A percentile compares a stretch with the other conserved stretches of the same genome.
phyloP scores from a whole-genome alignment of 1,140 invertebrate genomes.

The Drosophila burlai region DNA sequence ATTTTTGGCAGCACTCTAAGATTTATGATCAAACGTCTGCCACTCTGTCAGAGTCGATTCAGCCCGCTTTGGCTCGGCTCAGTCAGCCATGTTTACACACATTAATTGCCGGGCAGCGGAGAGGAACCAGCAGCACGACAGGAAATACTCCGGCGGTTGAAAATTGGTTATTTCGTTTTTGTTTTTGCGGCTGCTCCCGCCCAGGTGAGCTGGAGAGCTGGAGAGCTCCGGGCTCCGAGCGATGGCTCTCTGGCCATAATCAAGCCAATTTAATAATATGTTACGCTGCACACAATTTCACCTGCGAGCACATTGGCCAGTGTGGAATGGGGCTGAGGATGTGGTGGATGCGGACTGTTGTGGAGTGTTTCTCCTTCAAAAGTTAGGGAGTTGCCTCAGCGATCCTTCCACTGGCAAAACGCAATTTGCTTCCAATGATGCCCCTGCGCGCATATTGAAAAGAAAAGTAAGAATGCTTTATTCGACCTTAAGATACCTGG shows the following conservation, averaged over 20 bases:
- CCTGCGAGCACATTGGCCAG: constrained; percentile 56
- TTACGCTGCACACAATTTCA: constrained; percentile 80
- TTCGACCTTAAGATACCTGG: constrained; percentile 2
- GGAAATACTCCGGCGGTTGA: constrained; percentile 65
- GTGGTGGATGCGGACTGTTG: neutral
- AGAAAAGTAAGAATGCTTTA: neutral
- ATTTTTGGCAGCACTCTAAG: constrained; percentile 73
- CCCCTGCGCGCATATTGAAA: constrained; percentile 33
- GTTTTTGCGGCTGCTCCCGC: constrained; percentile 12
- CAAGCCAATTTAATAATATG: constrained; percentile 81
- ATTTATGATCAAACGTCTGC: constrained; percentile 69
- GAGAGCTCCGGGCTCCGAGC: constrained; percentile 19
- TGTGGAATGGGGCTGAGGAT: neutral
- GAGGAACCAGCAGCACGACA: constrained; percentile 60
- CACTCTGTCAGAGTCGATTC: constrained; percentile 58
- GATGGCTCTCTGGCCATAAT: constrained; percentile 69
- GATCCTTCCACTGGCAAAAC: constrained; percentile 35
- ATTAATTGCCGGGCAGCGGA: constrained; percentile 64
- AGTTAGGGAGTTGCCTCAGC: neutral
- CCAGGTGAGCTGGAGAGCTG: constrained; percentile 19
- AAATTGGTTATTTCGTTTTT: constrained; percentile 63
- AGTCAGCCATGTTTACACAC: constrained; percentile 79
- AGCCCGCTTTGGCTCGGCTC: constrained; percentile 39
- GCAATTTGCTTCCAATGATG: constrained; percentile 52
- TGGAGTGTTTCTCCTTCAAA: constrained; percentile 5